Evolutionary conservation across 2,113 vertebrate species (phyloP).

Genomic region (Ameiurus melas): DNA sequence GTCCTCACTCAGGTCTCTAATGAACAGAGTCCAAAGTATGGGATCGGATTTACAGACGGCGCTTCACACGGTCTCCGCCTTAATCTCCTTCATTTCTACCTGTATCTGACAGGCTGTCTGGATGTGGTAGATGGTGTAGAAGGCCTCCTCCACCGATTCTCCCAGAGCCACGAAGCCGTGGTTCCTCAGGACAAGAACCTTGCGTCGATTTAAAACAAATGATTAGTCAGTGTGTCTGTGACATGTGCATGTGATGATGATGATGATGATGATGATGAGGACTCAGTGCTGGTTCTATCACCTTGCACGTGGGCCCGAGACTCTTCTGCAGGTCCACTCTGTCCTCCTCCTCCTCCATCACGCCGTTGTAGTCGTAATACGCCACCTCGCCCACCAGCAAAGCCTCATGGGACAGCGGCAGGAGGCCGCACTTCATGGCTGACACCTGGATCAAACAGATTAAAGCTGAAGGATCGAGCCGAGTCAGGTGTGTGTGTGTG

Average conservation of each 20-base stretch:
- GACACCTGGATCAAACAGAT: constrained; percentile 77
- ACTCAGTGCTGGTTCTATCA: constrained; percentile 54
- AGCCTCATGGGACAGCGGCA: constrained; percentile 90
- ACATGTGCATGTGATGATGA: not conserved
- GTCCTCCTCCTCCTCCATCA: constrained; percentile 89
- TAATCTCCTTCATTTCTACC: constrained; percentile 68
- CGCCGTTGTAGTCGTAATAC: constrained; percentile 88
- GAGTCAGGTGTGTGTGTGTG: not conserved
- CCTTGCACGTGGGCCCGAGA: constrained; percentile 95
- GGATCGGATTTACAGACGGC: not conserved
- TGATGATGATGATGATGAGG: not conserved
- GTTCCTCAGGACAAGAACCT: constrained; percentile 96
- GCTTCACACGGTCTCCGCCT: not conserved
- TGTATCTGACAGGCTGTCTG: constrained; percentile 96
- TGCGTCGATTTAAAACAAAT: not conserved
- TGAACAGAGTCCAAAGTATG: not conserved
- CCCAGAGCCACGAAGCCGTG: constrained; percentile 92
- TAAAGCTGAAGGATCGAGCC: not conserved
- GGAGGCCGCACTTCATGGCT: constrained; percentile 90
- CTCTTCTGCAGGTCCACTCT: constrained; percentile 92
- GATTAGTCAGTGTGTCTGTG: no score
- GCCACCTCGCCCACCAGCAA: constrained; percentile 89
- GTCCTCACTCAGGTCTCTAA: not conserved
- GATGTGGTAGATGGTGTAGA: constrained; percentile 92
- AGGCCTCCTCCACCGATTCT: constrained; percentile 93